phyloP scores from a whole-genome alignment of 2,797 vertebrate genomes.

The Epinephelus awoara region DNA sequence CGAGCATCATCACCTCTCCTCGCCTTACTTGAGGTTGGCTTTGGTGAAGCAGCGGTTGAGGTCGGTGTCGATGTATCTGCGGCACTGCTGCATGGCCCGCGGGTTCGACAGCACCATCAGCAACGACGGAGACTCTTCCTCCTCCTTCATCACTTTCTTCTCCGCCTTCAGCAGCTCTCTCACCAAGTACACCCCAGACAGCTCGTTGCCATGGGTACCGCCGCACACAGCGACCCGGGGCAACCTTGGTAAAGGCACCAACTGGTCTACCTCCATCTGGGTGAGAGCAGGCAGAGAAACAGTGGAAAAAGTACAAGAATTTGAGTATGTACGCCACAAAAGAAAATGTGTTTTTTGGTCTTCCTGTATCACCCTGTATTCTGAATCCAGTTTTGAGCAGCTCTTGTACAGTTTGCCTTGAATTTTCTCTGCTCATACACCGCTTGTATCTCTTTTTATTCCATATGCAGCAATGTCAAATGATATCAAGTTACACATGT shows the following conservation, averaged over 20 bases:
- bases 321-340: background rate
- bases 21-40: constrained; percentile 78
- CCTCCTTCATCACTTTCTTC: constrained; percentile 53
- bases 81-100: constrained; percentile 80
- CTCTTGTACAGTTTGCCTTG: background rate
- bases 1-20: background rate
- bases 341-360: background rate
- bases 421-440: background rate
- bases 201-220: constrained; percentile 91
- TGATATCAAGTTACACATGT: background rate
- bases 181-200: constrained; percentile 87
- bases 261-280: constrained; percentile 70
- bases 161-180: constrained; percentile 79
- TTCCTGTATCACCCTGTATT: background rate
- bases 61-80: constrained; percentile 84
- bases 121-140: constrained; percentile 45
- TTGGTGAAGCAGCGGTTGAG: constrained; percentile 88
- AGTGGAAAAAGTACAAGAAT: background rate
- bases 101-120: constrained; percentile 87
- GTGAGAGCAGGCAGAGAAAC: constrained; percentile 22
- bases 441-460: constrained; percentile 3
- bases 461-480: background rate
- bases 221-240: constrained; percentile 86
- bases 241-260: constrained; percentile 75
- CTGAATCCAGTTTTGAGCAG: background rate